Conservation (phyloP, 2,888 invertebrate species). For the Nipponacmea schrenckii region DNA sequence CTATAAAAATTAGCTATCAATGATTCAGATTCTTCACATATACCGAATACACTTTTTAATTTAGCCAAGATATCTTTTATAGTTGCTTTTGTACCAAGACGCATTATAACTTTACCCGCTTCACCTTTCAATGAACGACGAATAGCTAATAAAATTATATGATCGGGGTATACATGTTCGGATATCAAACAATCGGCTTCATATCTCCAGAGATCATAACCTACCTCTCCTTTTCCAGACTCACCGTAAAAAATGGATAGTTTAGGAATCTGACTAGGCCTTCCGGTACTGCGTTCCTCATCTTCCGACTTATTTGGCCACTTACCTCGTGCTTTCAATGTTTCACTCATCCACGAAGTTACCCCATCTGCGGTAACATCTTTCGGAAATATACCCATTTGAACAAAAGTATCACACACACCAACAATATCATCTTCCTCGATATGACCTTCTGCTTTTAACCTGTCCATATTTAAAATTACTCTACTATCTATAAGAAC, state of each 20-base stretch:
- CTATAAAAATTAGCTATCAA: no score
- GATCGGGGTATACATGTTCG: background rate
- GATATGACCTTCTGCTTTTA: no score
- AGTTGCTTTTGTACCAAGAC: background rate
- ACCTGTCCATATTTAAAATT: no score
- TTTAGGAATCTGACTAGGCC: background rate
- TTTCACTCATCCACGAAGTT: background rate
- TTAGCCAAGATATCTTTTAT: background rate
- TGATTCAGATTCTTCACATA: background rate
- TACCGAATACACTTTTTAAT: background rate
- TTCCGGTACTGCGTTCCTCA: background rate
- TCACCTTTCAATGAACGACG: constrained; percentile 21
- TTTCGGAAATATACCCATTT: background rate
- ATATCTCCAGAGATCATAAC: constrained; percentile 1
- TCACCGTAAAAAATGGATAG: background rate
- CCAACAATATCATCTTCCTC: background rate
- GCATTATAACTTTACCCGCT: background rate
- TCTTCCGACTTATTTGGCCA: no score
- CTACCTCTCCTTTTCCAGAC: background rate
- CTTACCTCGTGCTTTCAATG: background rate
- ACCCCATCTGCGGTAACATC: background rate
- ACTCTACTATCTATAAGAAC: no score
- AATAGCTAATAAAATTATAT: constrained; percentile 1
- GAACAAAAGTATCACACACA: background rate
- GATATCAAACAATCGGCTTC: background rate